Conservation (phyloP, 2,113 vertebrate genomes). For the Patagioenas fasciata region DNA sequence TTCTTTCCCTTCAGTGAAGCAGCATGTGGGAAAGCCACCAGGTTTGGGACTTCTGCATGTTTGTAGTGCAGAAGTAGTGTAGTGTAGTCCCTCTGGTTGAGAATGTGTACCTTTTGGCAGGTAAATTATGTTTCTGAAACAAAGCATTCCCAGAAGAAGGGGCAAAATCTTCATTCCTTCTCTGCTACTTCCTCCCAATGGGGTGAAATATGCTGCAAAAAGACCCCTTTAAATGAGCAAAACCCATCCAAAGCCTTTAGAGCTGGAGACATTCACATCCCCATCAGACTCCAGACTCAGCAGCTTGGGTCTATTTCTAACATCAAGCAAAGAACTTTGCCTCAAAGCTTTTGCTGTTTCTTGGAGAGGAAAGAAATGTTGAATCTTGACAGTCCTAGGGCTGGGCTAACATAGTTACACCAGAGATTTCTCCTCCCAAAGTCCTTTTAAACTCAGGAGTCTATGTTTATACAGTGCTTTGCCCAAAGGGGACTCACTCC, state of each 20-base stretch:
- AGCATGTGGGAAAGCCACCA: neutral
- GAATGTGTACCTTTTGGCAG: neutral
- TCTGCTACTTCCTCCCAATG: neutral
- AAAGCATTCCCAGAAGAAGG: neutral
- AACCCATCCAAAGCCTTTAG: neutral
- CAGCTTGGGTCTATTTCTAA: slow-evolving; percentile 6
- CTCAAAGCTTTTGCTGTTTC: slow-evolving; percentile 36
- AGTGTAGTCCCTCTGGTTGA: neutral
- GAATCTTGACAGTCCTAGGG: slow-evolving; percentile 12
- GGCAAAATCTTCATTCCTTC: neutral
- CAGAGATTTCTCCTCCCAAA: neutral
- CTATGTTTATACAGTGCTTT: slow-evolving; percentile 45
- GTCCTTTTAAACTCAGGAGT: slow-evolving; percentile 43
- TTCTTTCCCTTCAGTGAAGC: neutral
- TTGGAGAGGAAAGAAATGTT: slow-evolving; percentile 27
- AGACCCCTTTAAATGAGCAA: neutral
- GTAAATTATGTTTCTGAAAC: neutral
- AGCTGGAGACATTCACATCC: neutral
- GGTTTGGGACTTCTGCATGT: neutral
- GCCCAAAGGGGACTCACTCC: slow-evolving; percentile 44
- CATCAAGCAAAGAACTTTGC: slow-evolving; percentile 19
- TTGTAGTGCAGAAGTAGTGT: no score
- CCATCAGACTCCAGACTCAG: slow-evolving; percentile 13
- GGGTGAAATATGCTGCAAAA: neutral
- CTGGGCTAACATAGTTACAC: neutral